Base-by-base conservation (phyloP, 1,140 invertebrate genomes). In the Notospermus geniculatus region DNA sequence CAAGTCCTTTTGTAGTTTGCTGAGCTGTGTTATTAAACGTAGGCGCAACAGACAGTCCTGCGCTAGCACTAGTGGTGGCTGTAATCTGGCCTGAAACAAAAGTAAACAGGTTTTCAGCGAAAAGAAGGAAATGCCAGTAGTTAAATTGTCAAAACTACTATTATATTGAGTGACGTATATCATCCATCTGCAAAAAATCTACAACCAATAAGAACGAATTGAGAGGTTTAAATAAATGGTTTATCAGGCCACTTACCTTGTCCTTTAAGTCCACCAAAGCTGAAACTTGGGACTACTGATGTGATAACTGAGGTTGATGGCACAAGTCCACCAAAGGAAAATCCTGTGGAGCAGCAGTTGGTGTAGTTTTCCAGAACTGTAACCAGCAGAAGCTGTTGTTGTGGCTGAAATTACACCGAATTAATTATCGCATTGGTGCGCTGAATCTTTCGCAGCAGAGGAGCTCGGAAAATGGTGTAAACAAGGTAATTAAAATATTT, bases 1-100 rank as follows among this genome's bases (percentile, higher is more conserved):
- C 88, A 2, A 90, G 76, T 7, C 88, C 88, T 69, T 77, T 76
- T 64, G 78, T 81, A 2, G 84, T 7, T 27, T 5, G 46, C 46
- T 19, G 73, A 54, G 54, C 68, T 25, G 73, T 70, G 39, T 74
- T 61, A 23, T 77, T 67, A 28, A 79, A 58, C 25, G 64, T 27
- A 7, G 63, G 41, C n/a, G 46, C 54, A 45, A 56, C n/a, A 19
- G 30, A 52, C 32, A 60, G 59, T 11, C 57, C 58, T 36, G 58
- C 15, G 15, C 62, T 45, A 15, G 63, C 9, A n/a, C n/a, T n/a
- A n/a, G 19, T n/a, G 25, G 19, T 50, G 19, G 5, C n/a, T 22
- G 46, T 50, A 7, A n/a, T 19, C 68, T 83, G 81, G 57, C 58
- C 71, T 43, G 76, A 23, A 50, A 50, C 25, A 50, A 50, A 5